Evolutionary conservation across 2,113 vertebrate species (phyloP).

Genomic region (Pteropus alecto): DNA sequence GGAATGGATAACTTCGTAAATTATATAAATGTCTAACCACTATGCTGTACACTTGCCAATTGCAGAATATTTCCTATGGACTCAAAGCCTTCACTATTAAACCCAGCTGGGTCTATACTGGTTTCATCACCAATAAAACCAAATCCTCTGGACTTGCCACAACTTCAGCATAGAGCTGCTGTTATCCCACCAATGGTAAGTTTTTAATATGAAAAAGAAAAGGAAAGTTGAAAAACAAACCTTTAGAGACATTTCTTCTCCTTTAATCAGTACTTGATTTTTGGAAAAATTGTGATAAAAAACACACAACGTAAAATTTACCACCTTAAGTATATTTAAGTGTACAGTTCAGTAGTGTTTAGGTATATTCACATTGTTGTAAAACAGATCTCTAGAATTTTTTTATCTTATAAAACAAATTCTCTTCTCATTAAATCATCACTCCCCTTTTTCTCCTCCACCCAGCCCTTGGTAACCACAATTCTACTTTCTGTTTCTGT

Average conservation of each 20-base stretch:
- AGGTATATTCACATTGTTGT: not conserved
- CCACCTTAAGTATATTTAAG: not conserved
- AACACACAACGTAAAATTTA: not conserved
- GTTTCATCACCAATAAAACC: conserved; percentile 91
- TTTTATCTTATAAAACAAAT: not conserved
- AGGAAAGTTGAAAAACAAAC: not conserved
- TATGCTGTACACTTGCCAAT: not conserved
- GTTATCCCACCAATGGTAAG: conserved; percentile 96
- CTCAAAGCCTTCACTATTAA: conserved; percentile 91
- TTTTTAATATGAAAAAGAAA: conserved; percentile 37
- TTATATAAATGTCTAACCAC: too few relatives aligned
- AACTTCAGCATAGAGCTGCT: conserved; percentile 95
- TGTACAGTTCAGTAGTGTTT: not conserved
- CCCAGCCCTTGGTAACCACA: not conserved
- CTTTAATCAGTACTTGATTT: not conserved
- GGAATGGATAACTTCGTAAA: too few relatives aligned
- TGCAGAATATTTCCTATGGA: conserved; percentile 91
- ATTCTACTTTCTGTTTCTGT: not conserved
- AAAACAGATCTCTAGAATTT: not conserved
- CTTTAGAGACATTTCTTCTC: not conserved
- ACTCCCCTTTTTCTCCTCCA: not conserved
- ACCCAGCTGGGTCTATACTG: conserved; percentile 88
- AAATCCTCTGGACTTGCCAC: conserved; percentile 91
- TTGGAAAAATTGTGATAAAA: not conserved
- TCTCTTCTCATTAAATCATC: not conserved